Evolutionary conservation across 2,797 vertebrate genomes (phyloP).

Genomic region (Melanotaenia nigrans): DNA sequence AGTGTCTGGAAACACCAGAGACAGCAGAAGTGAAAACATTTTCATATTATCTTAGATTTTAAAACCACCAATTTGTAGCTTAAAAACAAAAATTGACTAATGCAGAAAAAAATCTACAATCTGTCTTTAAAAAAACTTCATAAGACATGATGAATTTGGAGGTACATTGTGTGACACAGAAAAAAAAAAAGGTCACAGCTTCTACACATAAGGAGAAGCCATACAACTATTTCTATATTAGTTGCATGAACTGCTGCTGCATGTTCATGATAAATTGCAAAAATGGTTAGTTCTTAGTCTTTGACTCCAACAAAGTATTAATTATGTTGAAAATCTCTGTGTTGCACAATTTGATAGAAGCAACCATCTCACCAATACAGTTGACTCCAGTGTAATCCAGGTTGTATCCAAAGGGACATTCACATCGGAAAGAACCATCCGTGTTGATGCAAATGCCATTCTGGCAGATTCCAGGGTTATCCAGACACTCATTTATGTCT

Average conservation of each 20-base stretch:
- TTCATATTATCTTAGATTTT: constrained; percentile 4
- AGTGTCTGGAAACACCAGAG: constrained; percentile 81
- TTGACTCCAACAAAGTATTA: neutral
- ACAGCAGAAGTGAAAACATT: constrained; percentile 29
- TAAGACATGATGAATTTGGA: constrained; percentile 6
- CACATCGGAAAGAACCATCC: constrained; percentile 94
- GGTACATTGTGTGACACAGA: neutral
- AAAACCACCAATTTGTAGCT: constrained; percentile 24
- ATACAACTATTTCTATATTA: neutral
- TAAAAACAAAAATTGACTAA: constrained; percentile 9
- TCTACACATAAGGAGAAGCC: neutral
- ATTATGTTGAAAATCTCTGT: neutral
- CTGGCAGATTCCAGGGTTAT: constrained; percentile 89
- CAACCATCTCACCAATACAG: constrained; percentile 88
- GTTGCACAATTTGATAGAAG: neutral
- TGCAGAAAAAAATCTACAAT: neutral
- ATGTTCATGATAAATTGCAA: neutral
- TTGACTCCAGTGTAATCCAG: constrained; percentile 92
- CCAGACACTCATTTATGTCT: constrained; percentile 95
- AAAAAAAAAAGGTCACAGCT: constrained; percentile 1
- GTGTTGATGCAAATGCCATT: constrained; percentile 94
- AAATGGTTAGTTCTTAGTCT: neutral
- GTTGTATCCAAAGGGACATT: constrained; percentile 94
- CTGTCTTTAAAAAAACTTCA: neutral
- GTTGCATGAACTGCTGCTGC: neutral